Conservation (phyloP, 2,888 invertebrate species). For the Aricia artaxerxes region DNA sequence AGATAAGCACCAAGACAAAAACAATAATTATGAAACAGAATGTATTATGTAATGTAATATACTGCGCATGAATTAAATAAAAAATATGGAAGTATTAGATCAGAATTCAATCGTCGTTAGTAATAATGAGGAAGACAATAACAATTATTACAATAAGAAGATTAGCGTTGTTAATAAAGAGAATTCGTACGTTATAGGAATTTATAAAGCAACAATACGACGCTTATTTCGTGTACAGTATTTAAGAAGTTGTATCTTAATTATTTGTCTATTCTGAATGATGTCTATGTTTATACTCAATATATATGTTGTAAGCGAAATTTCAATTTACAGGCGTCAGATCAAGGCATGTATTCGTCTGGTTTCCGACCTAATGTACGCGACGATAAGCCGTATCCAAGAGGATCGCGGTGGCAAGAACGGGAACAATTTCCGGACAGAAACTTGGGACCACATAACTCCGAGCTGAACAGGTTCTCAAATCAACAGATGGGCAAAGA, state of each 20-base stretch:
- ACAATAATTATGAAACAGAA: neutral
- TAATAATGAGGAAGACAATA: too few species aligned
- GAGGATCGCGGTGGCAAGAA: constrained; percentile 54
- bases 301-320: constrained; percentile 53
- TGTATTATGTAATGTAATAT: too few species aligned
- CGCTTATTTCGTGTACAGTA: neutral
- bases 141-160: too few species aligned
- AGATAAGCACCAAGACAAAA: neutral
- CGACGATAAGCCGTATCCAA: constrained; percentile 51
- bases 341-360: constrained; percentile 69
- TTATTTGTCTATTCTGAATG: neutral
- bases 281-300: neutral
- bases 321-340: constrained; percentile 75
- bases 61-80: too few species aligned
- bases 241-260: neutral
- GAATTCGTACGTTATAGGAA: neutral
- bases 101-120: neutral
- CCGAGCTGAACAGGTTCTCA: constrained; percentile 43
- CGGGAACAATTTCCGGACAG: constrained; percentile 50
- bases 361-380: constrained; percentile 59
- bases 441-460: constrained; percentile 47
- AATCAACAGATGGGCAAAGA: constrained; percentile 43
- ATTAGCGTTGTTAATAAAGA: neutral
- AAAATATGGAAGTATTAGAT: neutral
- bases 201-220: neutral